Base-by-base conservation (phyloP, 2,113 vertebrate species). In the Urocynchramus pylzowi region DNA sequence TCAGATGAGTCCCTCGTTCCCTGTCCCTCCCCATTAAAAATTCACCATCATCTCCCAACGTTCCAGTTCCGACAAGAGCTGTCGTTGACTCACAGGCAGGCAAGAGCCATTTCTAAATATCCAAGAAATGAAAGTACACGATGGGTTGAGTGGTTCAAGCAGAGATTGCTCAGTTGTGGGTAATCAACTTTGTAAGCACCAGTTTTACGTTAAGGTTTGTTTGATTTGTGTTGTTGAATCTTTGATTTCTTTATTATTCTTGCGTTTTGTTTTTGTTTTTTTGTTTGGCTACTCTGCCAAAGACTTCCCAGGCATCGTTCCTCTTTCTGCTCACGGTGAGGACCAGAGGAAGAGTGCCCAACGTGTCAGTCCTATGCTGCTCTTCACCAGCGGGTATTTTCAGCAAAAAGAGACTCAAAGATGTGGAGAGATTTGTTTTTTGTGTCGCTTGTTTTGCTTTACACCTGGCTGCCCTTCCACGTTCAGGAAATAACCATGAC, bases 151-250 rank as follows among this genome's bases (percentile, higher is more conserved):
- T 98, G 98, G 98, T 98, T 97, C 95, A 93, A 97, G 97, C 71
- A 10, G 97, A 97, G 98, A 96, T 95, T 95, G 97, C 96, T 97
- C 97, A 91, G 82, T 91, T 73, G 96, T 97, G 97, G 97, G 92
- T 96, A 85, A 97, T 95, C 96, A 97, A 95, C 96, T 95, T 95
- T 73, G 91, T 97, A 97, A 98, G 98, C 98, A 98, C 98, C 98
- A 98, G 98, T 98, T 98, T 97, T 93, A 91, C 2, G 21, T 95
- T 94, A 96, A 97, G 97, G 89, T 97, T 77, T 81, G 52, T 83
- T 90, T 89, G 65, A 70, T 82, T 93, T 69, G 28, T 70, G 69
- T 94, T 71, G 77, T 92, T 94, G 92, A 97, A 97, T 87, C 97
- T 98, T 95, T 89, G 96, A 95, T 82, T 91, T 96, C 82, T 60